phyloP scores from a whole-genome alignment of 92 coral and sea anemone species.

The Siderastrea radians region DNA sequence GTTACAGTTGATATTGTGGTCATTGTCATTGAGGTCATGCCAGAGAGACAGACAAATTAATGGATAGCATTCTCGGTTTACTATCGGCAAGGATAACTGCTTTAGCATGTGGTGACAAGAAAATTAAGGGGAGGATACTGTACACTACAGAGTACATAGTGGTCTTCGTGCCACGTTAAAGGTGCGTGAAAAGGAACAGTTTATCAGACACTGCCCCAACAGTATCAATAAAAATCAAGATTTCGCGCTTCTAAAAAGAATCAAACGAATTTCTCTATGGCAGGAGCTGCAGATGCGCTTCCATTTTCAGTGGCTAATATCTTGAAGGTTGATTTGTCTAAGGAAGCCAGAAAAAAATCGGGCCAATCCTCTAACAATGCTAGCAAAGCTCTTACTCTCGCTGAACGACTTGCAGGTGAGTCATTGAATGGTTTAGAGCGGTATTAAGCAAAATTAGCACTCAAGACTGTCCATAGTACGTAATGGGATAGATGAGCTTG shows the following conservation, averaged over 20 bases:
- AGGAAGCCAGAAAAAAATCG: background rate
- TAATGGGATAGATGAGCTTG: background rate
- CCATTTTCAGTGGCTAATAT: constrained; percentile 77
- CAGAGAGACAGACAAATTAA: constrained; percentile 16
- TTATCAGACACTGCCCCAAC: background rate
- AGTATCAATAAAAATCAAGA: background rate
- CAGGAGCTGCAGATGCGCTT: constrained; percentile 26
- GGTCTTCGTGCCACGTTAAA: background rate
- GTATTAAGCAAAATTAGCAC: background rate
- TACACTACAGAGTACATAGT: background rate
- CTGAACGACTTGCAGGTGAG: constrained; percentile 95
- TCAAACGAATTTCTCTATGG: constrained; percentile 30
- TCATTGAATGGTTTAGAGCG: background rate
- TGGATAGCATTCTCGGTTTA: constrained; percentile 24
- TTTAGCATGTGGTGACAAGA: constrained; percentile 49
- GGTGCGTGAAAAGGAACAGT: background rate
- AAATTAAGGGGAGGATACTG: constrained; percentile 1
- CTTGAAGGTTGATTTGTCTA: constrained; percentile 40
- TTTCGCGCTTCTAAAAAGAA: background rate
- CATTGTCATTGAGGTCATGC: constrained; percentile 27
- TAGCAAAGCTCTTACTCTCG: constrained; percentile 79
- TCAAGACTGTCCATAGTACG: background rate
- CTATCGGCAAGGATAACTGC: constrained; percentile 29
- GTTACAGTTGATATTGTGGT: constrained; percentile 16
- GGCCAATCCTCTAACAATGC: constrained; percentile 36